These are phyloP conservation scores for Andrena camellia DNA, from an alignment of 2,888 invertebrate species.

Conservation along the genomic window DNA sequence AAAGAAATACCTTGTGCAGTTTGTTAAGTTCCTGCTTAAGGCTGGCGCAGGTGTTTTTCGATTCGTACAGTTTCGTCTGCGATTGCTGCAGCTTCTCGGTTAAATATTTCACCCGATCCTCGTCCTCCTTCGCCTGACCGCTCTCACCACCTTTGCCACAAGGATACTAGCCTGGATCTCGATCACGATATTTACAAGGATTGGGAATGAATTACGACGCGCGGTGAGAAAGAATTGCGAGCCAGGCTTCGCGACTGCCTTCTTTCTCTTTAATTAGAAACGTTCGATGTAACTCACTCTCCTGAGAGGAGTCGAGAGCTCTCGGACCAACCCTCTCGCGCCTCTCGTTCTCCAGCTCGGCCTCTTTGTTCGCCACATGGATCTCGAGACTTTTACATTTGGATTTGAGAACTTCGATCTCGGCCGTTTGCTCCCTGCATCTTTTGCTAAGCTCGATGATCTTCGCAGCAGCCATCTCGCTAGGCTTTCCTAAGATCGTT, in stretches of 20 bases:
- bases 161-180: conserved; percentile 57
- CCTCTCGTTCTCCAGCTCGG: conserved; percentile 57
- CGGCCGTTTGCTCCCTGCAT: conserved; percentile 88
- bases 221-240: background rate
- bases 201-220: conserved; percentile 13
- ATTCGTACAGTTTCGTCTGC: conserved; percentile 89
- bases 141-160: conserved; percentile 59
- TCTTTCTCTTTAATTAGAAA: background rate
- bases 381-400: conserved; percentile 87
- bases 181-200: conserved; percentile 49
- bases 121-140: conserved; percentile 80
- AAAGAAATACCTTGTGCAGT: conserved; percentile 87
- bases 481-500: conserved; percentile 79
- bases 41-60: conserved; percentile 89
- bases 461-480: conserved; percentile 88
- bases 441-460: conserved; percentile 89
- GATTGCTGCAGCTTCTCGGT: conserved; percentile 88
- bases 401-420: conserved; percentile 87
- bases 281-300: conserved; percentile 45
- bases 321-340: conserved; percentile 14
- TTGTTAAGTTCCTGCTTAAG: conserved; percentile 90
- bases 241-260: background rate
- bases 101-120: conserved; percentile 87
- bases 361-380: conserved; percentile 85
- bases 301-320: background rate